Percentiles rank a stretch among this genome's conserved stretches.
Evolutionary conservation across 1,140 invertebrate species (phyloP).

Genomic region (Atopsyche davidsoni): DNA sequence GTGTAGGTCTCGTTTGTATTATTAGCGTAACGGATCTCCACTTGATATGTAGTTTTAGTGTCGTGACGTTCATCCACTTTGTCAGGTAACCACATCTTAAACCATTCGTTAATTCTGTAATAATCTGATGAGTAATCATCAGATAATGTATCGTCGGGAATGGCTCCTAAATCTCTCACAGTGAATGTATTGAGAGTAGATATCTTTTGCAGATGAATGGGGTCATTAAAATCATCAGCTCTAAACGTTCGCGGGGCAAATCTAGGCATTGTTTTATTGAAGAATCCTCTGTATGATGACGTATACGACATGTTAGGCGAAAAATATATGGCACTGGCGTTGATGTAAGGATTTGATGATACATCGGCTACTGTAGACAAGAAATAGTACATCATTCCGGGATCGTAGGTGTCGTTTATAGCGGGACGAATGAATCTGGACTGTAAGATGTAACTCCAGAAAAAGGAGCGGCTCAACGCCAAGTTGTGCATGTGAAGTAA

Average conservation of each 20-base stretch:
- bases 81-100: conserved; percentile 82
- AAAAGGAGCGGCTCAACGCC: conserved; percentile 89
- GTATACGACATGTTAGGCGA: conserved; percentile 91
- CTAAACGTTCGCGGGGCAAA: conserved; percentile 92
- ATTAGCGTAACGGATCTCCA: conserved; percentile 89
- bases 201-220: conserved; percentile 84
- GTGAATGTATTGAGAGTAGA: conserved; percentile 86
- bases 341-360: conserved; percentile 85
- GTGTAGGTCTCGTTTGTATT: conserved; percentile 92
- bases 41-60: conserved; percentile 88
- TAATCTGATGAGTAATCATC: conserved; percentile 86
- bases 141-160: conserved; percentile 63
- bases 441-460: conserved; percentile 93
- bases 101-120: conserved; percentile 94
- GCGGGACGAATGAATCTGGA: conserved; percentile 82
- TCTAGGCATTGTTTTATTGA: conserved; percentile 92
- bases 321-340: conserved; percentile 92
- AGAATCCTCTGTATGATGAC: conserved; percentile 90
- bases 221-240: conserved; percentile 90
- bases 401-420: conserved; percentile 89
- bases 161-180: conserved; percentile 76
- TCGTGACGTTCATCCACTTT: conserved; percentile 74
- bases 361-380: conserved; percentile 92
- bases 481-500: conserved; percentile 93
- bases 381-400: conserved; percentile 98